phyloP scores from a whole-genome alignment of 2,797 vertebrate genomes.

The Sternarchorhynchus goeldii region DNA sequence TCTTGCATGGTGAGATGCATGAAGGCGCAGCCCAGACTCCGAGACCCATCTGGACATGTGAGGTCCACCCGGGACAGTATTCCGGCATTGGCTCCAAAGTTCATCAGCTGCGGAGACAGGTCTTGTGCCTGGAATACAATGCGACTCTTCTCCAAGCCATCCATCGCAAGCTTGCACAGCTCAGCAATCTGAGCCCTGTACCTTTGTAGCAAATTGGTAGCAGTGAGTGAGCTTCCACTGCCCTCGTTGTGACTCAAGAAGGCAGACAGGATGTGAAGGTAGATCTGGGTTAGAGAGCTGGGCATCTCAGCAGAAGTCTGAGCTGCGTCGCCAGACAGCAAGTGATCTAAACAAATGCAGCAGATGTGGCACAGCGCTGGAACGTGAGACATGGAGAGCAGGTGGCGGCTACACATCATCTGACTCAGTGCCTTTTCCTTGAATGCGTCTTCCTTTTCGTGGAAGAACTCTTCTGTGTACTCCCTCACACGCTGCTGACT shows the following conservation, averaged over 20 bases:
- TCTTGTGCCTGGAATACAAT: slow-evolving; percentile 79
- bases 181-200: slow-evolving; percentile 66
- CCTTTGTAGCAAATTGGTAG: slow-evolving; percentile 41
- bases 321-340: slow-evolving; percentile 57
- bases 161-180: slow-evolving; percentile 79
- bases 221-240: slow-evolving; percentile 17
- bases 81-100: slow-evolving; percentile 74
- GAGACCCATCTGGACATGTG: slow-evolving; percentile 59
- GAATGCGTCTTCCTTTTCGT: slow-evolving; percentile 51
- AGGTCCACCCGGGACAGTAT: slow-evolving; percentile 78
- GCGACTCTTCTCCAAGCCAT: slow-evolving; percentile 75
- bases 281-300: slow-evolving; percentile 83
- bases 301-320: slow-evolving; percentile 65
- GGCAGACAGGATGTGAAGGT: slow-evolving; percentile 78
- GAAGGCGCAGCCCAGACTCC: slow-evolving; percentile 77
- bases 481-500: slow-evolving; percentile 73
- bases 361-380: slow-evolving; percentile 84
- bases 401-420: slow-evolving; percentile 69
- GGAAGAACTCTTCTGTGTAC: slow-evolving; percentile 79
- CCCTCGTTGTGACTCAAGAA: slow-evolving; percentile 66
- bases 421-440: slow-evolving; percentile 69
- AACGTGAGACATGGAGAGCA: slow-evolving; percentile 81
- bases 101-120: slow-evolving; percentile 66
- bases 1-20: slow-evolving; percentile 87
- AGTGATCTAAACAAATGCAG: slow-evolving; percentile 83